Base-by-base conservation (phyloP, 2,888 invertebrate species). In the Pseudoips prasinana region DNA sequence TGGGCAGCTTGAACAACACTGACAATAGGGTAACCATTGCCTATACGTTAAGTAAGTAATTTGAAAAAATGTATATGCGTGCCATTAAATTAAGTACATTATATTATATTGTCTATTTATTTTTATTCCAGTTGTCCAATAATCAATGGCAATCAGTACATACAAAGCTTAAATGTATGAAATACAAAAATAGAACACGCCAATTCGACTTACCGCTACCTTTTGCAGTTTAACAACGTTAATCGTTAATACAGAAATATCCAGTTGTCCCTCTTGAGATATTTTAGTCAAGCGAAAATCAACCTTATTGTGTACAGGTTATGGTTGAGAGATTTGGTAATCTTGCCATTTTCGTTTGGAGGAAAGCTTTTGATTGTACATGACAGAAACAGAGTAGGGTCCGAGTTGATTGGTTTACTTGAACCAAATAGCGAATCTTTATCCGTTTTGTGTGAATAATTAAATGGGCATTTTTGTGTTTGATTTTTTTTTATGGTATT, bases 371-470 rank as follows among this genome's bases (percentile, higher is more conserved):
- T 70, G 71, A 77, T 76, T 72, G 71, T 61, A 67, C 64, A 67
- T 70, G 77, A 73, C 75, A 67, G 69, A 64, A 60, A 75, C 66
- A 63, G 66, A 73, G 68, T 68, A 61, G 59, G 64, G 71, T 73
- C 61, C 35, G 43, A 64, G 56, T 59, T 64, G 67, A 77, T 77
- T 77, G 70, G 62, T 65, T 59, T 54, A 58, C 57, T 49, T 46
- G 47, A 58, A 61, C 64, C 56, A 57, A 63, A 58, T 56, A 39
- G 53, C 36, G 46, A 55, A 56, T 67, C 62, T 63, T 61, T 64
- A 61, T 63, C 53, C 46, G 45, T 43, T 38, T 53, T 39, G 38
- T 54, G 60, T 68, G 51, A 71, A 65, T 68, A 64, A 50, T 64
- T 53, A 46, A 61, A 54, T 44, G 45, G 39, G 32, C 34, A 27